Evolutionary conservation across 2,113 vertebrate species (phyloP).

Genomic region (Poecilia latipinna): DNA sequence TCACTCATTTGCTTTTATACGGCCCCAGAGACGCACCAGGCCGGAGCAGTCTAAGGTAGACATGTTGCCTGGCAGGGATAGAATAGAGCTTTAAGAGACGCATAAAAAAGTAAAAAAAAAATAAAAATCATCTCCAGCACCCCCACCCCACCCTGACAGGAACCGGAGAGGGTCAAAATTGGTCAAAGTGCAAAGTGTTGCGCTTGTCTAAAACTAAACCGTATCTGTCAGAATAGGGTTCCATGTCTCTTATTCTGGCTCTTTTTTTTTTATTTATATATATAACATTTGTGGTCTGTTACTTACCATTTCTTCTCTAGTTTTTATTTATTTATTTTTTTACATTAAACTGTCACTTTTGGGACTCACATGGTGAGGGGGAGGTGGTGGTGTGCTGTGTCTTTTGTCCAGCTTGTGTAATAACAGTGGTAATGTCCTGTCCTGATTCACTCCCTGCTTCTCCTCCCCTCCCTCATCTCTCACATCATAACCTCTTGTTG

Average conservation of each 20-base stretch:
- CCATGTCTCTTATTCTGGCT: conserved; percentile 65
- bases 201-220: conserved; percentile 27
- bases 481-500: conserved; percentile 7
- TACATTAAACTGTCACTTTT: conserved; percentile 7
- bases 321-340: neutral
- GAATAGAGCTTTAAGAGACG: conserved; percentile 1
- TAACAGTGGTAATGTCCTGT: conserved; percentile 54
- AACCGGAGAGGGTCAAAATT: conserved; percentile 25
- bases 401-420: conserved; percentile 44
- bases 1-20: conserved; percentile 63
- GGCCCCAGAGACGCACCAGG: conserved; percentile 69
- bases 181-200: conserved; percentile 32
- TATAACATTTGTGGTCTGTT: conserved; percentile 50
- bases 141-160: conserved; percentile 20
- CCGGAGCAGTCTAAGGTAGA: conserved; percentile 47
- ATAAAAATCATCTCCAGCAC: conserved; percentile 31
- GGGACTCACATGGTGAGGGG: conserved; percentile 18
- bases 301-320: conserved; percentile 40
- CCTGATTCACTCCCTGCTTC: conserved; percentile 9
- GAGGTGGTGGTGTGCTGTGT: conserved; percentile 27
- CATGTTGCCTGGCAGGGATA: conserved; percentile 41
- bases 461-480: neutral
- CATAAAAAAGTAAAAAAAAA: neutral
- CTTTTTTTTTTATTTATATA: neutral
- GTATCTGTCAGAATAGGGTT: conserved; percentile 74